A percentile compares a stretch with the other conserved stretches of the same genome.
These are phyloP conservation scores for Melanotaenia pygmaea DNA, from an alignment of 2,797 vertebrate species.

Conservation along the genomic window DNA sequence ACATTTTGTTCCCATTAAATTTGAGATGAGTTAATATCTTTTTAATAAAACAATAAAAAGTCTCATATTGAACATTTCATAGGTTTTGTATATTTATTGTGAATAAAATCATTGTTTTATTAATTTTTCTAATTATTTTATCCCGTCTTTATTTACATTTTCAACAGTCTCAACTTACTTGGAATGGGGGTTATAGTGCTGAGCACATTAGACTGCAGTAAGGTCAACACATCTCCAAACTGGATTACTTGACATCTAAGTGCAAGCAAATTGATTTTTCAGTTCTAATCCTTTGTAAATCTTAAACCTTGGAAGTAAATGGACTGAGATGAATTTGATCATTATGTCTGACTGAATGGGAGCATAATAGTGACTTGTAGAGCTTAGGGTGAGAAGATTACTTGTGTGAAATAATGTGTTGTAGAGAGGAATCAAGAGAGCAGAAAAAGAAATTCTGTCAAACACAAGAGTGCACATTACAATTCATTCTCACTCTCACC, in stretches of 20 bases:
- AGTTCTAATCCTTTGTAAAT: conserved; percentile 77
- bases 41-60: background rate
- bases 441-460: conserved; percentile 36
- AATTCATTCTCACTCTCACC: conserved; percentile 51
- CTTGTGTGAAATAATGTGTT: conserved; percentile 53
- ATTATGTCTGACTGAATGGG: conserved; percentile 71
- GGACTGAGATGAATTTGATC: conserved; percentile 73
- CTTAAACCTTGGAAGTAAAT: conserved; percentile 72
- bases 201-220: conserved; percentile 40
- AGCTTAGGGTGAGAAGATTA: conserved; percentile 74
- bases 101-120: too few species aligned
- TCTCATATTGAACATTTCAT: background rate
- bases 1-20: background rate
- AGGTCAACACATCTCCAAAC: conserved; percentile 54
- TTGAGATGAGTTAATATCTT: too few species aligned
- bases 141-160: too few species aligned
- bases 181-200: conserved; percentile 1
- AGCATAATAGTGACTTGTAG: conserved; percentile 73
- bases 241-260: conserved; percentile 74
- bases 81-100: too few species aligned
- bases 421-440: conserved; percentile 16
- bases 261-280: conserved; percentile 78
- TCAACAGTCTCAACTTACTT: too few species aligned
- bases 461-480: conserved; percentile 52
- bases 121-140: too few species aligned